Evolutionary conservation across 2,888 invertebrate genomes (phyloP), one percentile per base, ranked within the genome.

Genomic region (Empis stercorea): DNA sequence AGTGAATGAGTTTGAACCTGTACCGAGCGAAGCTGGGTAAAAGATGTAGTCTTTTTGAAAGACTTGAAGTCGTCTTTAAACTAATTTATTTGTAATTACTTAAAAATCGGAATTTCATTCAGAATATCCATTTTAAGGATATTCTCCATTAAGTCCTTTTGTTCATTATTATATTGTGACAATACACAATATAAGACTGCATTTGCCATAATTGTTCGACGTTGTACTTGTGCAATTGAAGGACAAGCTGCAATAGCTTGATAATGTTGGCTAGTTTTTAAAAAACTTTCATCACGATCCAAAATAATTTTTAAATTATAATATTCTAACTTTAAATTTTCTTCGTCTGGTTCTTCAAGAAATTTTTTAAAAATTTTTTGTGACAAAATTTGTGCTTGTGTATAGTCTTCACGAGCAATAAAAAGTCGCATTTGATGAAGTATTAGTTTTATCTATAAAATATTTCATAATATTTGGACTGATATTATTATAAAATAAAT

Each of bases 371-470:
- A 92, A 56, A 96, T 91, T 68, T 96, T 96, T 70, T 94, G 94
- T 2, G 93, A 89, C 60, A 96, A 93, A 54, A 96, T 96, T 63
- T 93, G 91, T 9, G 93, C 92, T 41, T 94, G 80, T 53, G 93
- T 81, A 64, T 85, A 93, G 67, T 96, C 95, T 59, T 91, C 84
- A 60, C 88, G 89, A 2, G 86, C 84, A 43, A 95, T 72, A 63
- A 93, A 93, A 10, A 95, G 73, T 52, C 95, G 76, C 93, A 96
- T 96, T 68, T 96, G 95, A 64, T 96, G 94, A 54, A 96, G 68
- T 53, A 96, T 89, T 45, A 94, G 76, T 57, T 93, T 88, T 3
- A 94, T 84, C 53, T 53, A 34, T 20, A 42, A 69, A 87, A 43
- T 89, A 67, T 11, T n/a, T 13, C 30, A 30, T 3, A n/a, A n/a